Base-by-base conservation (phyloP, 2,113 vertebrate species). In the Sinosuthora webbiana region DNA sequence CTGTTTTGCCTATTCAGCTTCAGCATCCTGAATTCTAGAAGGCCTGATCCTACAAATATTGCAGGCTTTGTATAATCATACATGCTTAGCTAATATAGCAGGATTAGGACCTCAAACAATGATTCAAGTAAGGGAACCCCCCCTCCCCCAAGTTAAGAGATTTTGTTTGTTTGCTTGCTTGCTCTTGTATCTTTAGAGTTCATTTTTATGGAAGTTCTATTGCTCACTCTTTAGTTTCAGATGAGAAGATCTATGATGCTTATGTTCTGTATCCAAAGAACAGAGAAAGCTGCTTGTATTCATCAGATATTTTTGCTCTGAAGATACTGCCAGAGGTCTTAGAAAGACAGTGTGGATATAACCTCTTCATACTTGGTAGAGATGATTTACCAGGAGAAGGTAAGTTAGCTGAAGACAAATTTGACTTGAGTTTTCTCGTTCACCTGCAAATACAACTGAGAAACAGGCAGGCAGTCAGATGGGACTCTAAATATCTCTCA, bases 201-300 rank as follows among this genome's bases (percentile, higher is more conserved):
- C 13, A 15, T 53, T 88, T 90, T 83, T 28, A 14, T 81, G 31
- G 69, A 94, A 71, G 59, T 89, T 24, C 30, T 69, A 4, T 69
- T 86, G 17, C 8, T 91, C 60, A 56, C 39, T 87, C 10, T 83
- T 92, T 91, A 99, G 99, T 97, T 97, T 97, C 96, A 70, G 99
- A 99, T 96, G 99, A 98, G 65, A 99, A 99, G 93, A 80, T 96
- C 59, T 99, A 99, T 44, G 99, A 99, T 87, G 99, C 99, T 18
- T 99, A 99, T 8, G 97, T 99, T 76, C 97, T 98, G 3, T 99
- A 98, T 93, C 98, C 99, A 11, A 98, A 97, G 89, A 95, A 96
- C 53, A 83, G 81, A 57, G 96, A 90, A 42, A 93, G 68, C 27
- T 83, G 96, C 59, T 90, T 91, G 60, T 97, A 96, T 33, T 96